Evolutionary conservation across 37 sponge, comb jelly and placozoan species (phyloP), one percentile per base, ranked within the genome.

Genomic region (Crambe crambe): DNA sequence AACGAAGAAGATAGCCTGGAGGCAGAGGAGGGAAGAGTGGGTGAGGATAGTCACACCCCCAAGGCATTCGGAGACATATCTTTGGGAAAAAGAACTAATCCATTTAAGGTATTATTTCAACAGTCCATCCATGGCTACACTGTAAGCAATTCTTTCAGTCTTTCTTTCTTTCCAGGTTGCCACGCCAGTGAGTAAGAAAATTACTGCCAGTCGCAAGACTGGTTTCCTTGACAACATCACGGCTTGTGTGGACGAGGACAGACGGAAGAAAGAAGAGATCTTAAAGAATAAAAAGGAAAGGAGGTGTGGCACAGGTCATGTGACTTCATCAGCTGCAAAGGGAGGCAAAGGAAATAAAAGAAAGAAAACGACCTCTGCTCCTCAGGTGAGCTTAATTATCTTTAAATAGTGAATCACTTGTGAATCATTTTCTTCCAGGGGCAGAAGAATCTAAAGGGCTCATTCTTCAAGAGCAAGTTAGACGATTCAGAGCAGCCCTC

Each of bases 161-260:
- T 62, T 27, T 68, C 6, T 23, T 12, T 74, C 1, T 15, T n/a
- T 66, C 43, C 37, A 87, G 87, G 74, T 80, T 42, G 62, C 87
- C 23, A 81, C 87, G 12, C 87, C 87, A 18, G 80, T 74, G 57
- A 78, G 74, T 18, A 87, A 70, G 77, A 75, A 58, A 77, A 57
- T 87, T 6, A 40, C 67, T 69, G 54, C 22, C 42, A 70, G 81
- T 8, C n/a, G 87, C 17, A 42, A 58, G 69, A 43, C 81, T 6
- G 59, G 77, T 30, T 87, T 87, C 42, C 82, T 87, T 29, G 81
- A 81, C 59, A 87, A 87, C 42, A 81, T 87, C 21, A 39, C 57
- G 0, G 36, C 74, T 6, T 25, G 56, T 65, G 82, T 70, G 71
- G 62, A 76, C 29, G 71, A 76, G 69, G 76, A 87, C 61, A 68